Evolutionary conservation across 2,113 vertebrate genomes (phyloP), one percentile per base, ranked within the genome.

Genomic region (Mionectes macconnelli): DNA sequence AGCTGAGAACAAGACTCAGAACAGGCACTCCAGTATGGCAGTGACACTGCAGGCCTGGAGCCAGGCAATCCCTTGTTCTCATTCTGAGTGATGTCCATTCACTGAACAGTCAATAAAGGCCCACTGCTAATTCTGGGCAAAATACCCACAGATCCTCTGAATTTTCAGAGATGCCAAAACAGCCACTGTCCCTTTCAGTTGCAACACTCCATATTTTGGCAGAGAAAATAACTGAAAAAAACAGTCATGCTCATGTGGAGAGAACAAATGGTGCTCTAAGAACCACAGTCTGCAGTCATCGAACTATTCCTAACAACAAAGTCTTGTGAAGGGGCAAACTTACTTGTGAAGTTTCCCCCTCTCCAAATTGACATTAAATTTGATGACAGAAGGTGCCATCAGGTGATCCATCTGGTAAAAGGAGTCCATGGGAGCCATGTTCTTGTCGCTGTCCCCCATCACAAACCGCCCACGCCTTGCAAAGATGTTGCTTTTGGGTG

Each of bases 381-480:
- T 98, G 80, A 99, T 93, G 94, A 97, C 67, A 45, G 97, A 97
- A 62, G 92, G 94, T 31, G 82, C 66, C 6, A 62, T 3, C 69
- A 97, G 97, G 59, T 98, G 94, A 40, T 98, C 98, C 96, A 99
- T 98, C 83, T 98, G 98, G 35, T 98, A 98, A 44, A 98, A 97
- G 14, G 98, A 98, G 94, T 99, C 99, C 98, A 99, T 99, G 39
- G 98, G 98, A 11, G 97, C 98, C 73, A 96, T 97, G 45, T 98
- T 97, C 19, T 96, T 76, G 49, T 98, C 97, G 0, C 90, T 62
- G 20, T 98, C 95, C 10, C 97, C 94, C 66, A 97, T 98, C 37
- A 98, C 97, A 56, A 98, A 98, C 42, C 96, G 91, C 18, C 93
- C 92, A 53, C 97, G 95, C 82, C 95, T 49, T 6, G 96, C 94